Conservation (phyloP, 1,140 invertebrate species). For the Onthophagus taurus region DNA sequence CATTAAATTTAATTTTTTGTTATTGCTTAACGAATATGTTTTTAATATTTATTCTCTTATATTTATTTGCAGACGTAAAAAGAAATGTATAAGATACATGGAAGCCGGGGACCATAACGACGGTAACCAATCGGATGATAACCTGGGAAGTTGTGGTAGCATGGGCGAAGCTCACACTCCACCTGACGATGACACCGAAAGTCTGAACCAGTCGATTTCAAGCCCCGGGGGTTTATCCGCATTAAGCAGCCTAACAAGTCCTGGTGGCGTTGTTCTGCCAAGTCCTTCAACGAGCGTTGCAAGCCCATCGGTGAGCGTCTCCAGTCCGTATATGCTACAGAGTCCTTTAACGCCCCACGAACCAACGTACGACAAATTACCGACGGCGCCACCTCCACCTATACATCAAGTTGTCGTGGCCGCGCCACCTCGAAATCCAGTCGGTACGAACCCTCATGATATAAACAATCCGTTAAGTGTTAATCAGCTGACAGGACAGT, state of each 20-base stretch:
- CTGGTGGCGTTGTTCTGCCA: conserved; percentile 56
- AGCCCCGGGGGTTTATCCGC: conserved; percentile 67
- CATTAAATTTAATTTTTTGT: too few species aligned
- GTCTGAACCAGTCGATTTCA: conserved; percentile 58
- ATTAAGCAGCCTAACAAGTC: conserved; percentile 68
- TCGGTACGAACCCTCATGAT: conserved; percentile 82
- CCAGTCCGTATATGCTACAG: conserved; percentile 47
- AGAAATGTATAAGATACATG: conserved; percentile 95
- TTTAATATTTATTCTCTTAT: too few species aligned
- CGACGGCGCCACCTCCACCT: conserved; percentile 33
- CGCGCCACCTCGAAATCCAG: conserved; percentile 61
- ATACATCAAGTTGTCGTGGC: too few species aligned
- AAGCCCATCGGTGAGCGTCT: conserved; percentile 53
- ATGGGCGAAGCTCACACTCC: conserved; percentile 62
- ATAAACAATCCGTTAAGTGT: conserved; percentile 85
- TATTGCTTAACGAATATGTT: too few species aligned
- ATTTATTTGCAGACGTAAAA: conserved; percentile 79
- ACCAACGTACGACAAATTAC: conserved; percentile 30
- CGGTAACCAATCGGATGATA: conserved; percentile 69
- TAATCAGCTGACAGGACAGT: conserved; percentile 72
- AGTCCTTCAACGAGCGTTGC: conserved; percentile 56
- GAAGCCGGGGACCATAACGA: conserved; percentile 61
- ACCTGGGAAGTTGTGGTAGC: conserved; percentile 63
- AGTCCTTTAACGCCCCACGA: conserved; percentile 45
- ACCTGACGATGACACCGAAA: conserved; percentile 54